Evolutionary conservation across 2,888 invertebrate species (phyloP).

Genomic region (Drosophila yooni): DNA sequence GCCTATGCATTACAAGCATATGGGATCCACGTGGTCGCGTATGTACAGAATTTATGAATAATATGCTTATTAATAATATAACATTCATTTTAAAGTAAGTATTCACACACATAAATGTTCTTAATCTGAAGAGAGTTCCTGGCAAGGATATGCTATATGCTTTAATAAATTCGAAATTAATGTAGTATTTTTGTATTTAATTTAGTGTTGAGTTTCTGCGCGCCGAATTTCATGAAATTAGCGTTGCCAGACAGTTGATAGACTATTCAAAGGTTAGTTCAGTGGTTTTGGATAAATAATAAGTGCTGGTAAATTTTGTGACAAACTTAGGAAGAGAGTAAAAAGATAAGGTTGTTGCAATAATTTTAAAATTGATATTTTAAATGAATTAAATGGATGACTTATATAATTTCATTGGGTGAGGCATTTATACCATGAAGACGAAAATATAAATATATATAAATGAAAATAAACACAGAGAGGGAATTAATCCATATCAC

Average conservation of each 20-base stretch:
- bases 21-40: neutral
- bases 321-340: neutral
- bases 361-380: neutral
- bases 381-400: neutral
- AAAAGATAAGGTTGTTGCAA: neutral
- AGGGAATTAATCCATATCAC: neutral
- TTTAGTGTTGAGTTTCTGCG: neutral
- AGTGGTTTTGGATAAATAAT: neutral
- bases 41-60: neutral
- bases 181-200: neutral
- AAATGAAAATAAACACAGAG: neutral
- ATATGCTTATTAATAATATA: neutral
- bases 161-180: neutral
- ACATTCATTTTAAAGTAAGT: neutral
- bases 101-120: neutral
- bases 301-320: neutral
- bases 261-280: neutral
- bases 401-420: neutral
- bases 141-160: neutral
- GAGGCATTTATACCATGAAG: neutral
- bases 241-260: neutral
- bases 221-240: neutral
- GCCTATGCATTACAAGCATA: neutral
- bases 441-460: neutral
- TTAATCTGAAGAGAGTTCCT: neutral